phyloP scores from a whole-genome alignment of 2,888 invertebrate genomes.

The Chelonus formosanus region DNA sequence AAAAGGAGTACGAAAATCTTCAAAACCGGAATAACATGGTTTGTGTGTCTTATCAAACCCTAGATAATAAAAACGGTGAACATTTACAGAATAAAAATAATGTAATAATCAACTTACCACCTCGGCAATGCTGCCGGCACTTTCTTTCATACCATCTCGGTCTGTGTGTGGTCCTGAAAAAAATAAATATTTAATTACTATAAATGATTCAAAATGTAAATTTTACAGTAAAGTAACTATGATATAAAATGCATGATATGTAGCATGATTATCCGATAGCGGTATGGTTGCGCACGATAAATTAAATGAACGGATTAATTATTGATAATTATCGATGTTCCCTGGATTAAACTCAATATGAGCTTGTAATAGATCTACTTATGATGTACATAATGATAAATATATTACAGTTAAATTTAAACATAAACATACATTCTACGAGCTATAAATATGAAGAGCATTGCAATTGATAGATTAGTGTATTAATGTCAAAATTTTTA shows the following conservation, averaged over 20 bases:
- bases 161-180: constrained; percentile 60
- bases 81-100: constrained; percentile 1
- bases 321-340: constrained; percentile 18
- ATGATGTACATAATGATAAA: too few relatives aligned
- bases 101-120: constrained; percentile 59
- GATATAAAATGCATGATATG: background rate
- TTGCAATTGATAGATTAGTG: too few relatives aligned
- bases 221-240: background rate
- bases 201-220: background rate
- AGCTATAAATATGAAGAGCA: too few relatives aligned
- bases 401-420: too few relatives aligned
- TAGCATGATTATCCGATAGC: too few relatives aligned
- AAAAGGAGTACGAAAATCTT: background rate
- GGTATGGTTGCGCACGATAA: background rate
- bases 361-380: background rate
- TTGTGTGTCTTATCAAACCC: background rate
- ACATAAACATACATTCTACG: too few relatives aligned
- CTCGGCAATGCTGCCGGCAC: constrained; percentile 64
- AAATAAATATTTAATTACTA: constrained; percentile 8
- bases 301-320: constrained; percentile 18
- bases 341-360: constrained; percentile 14
- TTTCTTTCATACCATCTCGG: constrained; percentile 65
- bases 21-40: background rate
- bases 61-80: background rate
- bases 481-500: too few relatives aligned